Evolutionary conservation across 2,888 invertebrate genomes (phyloP).

Genomic region (Antheraea assamensis): DNA sequence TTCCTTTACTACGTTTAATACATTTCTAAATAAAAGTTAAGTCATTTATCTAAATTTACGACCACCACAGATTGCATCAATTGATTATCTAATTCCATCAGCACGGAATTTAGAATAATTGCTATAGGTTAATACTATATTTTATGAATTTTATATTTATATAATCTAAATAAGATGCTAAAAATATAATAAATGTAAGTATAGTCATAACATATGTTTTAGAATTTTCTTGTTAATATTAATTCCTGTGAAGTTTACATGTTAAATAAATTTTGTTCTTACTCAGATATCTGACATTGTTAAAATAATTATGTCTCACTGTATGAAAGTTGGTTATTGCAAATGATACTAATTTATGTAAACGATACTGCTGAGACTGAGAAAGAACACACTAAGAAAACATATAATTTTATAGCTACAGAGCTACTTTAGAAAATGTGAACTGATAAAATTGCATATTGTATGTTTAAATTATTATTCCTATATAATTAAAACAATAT

Average conservation of each 20-base stretch:
- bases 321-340: background rate
- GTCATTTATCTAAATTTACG: constrained; percentile 1
- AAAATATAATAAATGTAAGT: background rate
- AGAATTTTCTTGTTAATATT: background rate
- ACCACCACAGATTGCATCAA: background rate
- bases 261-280: background rate
- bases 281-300: background rate
- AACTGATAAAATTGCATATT: too few relatives aligned
- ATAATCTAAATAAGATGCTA: background rate
- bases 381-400: background rate
- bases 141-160: background rate
- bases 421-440: too few relatives aligned
- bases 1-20: background rate
- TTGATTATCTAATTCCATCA: too few relatives aligned
- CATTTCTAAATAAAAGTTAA: background rate
- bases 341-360: background rate
- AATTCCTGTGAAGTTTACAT: background rate
- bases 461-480: too few relatives aligned
- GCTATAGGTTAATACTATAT: background rate
- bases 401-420: background rate
- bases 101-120: background rate
- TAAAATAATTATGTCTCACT: background rate
- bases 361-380: background rate
- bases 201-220: background rate
- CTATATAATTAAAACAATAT: too few relatives aligned